A percentile compares a stretch with the other conserved stretches of the same genome.
These are phyloP conservation scores for Lycophotia porphyrea DNA, from an alignment of 2,888 invertebrate species.

Conservation along the genomic window DNA sequence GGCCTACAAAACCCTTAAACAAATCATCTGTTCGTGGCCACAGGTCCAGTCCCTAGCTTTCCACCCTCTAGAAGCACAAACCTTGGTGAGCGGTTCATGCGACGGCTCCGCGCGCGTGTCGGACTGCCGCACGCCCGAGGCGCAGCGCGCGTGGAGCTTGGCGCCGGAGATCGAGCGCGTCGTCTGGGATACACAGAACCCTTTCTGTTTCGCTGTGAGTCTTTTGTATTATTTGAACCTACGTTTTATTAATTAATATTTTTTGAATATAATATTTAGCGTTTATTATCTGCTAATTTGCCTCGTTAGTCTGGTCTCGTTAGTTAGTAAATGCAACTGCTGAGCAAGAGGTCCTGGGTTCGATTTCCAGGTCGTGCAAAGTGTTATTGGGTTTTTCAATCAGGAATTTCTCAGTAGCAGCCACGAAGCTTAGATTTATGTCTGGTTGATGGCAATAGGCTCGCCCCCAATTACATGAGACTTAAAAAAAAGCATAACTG, in stretches of 20 bases:
- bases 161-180: slow-evolving; percentile 96
- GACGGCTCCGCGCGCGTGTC: slow-evolving; percentile 95
- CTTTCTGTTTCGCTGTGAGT: slow-evolving; percentile 94
- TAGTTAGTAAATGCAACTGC: too few species aligned
- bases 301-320: too few species aligned
- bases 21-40: not conserved
- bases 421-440: too few species aligned
- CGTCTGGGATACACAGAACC: slow-evolving; percentile 95
- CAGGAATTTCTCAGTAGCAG: too few species aligned
- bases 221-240: not conserved
- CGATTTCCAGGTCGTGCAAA: too few species aligned
- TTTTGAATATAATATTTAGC: not conserved
- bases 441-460: too few species aligned
- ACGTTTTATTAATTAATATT: not conserved
- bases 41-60: slow-evolving; percentile 95
- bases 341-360: too few species aligned
- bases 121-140: slow-evolving; percentile 93
- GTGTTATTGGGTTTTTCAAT: too few species aligned
- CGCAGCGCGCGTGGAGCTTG: slow-evolving; percentile 93
- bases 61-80: slow-evolving; percentile 95
- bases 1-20: not conserved
- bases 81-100: slow-evolving; percentile 95
- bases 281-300: too few species aligned
- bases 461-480: too few species aligned
- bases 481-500: too few species aligned